These are phyloP conservation scores for Loris lydekkerianus DNA, from an alignment of 2,797 vertebrate genomes.

Conservation along the genomic window DNA sequence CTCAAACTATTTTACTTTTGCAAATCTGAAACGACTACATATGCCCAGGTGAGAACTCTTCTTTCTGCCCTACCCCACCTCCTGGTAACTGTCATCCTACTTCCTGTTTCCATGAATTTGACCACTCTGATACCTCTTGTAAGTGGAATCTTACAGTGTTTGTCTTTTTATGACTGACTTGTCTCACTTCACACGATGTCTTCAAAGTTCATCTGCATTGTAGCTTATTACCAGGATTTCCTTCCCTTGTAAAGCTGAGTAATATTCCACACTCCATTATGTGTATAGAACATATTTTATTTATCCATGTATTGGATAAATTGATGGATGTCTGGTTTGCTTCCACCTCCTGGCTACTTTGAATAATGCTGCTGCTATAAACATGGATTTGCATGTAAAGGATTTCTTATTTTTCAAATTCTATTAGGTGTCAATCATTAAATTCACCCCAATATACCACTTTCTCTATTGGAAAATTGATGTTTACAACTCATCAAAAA, in stretches of 20 bases:
- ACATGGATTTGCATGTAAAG: neutral
- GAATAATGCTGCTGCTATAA: neutral
- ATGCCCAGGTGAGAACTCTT: neutral
- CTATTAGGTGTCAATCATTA: neutral
- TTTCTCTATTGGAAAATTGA: constrained; percentile 19
- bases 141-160: neutral
- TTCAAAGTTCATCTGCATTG: neutral
- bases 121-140: neutral
- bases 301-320: neutral
- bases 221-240: neutral
- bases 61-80: neutral
- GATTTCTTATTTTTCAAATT: constrained; percentile 17
- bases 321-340: neutral
- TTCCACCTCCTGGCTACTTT: neutral
- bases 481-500: neutral
- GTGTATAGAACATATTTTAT: neutral
- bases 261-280: neutral
- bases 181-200: neutral
- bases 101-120: neutral
- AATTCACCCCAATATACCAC: neutral
- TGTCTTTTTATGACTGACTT: neutral
- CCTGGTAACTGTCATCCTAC: neutral
- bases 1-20: neutral
- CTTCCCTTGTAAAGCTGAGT: constrained; percentile 1
- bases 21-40: neutral